Evolutionary conservation across 2,113 vertebrate genomes (phyloP).

Genomic region (Pedetes capensis): DNA sequence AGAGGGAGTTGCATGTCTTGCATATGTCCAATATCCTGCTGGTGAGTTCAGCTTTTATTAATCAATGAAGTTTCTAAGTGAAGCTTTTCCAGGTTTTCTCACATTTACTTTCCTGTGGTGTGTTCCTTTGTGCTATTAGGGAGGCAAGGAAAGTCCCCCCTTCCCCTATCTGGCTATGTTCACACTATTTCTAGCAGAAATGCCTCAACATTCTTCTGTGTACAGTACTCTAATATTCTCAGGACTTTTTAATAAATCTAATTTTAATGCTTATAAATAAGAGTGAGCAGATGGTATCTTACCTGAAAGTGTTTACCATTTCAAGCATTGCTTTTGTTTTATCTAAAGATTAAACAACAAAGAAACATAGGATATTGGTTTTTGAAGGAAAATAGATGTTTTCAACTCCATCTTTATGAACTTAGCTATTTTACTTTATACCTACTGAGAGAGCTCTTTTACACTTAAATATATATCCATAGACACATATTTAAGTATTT

Average conservation of each 20-base stretch:
- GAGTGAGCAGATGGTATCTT: not conserved
- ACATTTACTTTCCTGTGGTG: not conserved
- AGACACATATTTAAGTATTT: not conserved
- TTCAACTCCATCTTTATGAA: not conserved
- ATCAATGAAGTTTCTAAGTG: not conserved
- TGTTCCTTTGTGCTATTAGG: not conserved
- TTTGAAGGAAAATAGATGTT: not conserved
- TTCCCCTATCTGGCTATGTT: not conserved
- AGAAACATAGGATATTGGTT: not conserved
- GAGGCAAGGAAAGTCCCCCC: not conserved
- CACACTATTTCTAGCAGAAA: not conserved
- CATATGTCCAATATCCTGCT: not conserved
- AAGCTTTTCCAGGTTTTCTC: not conserved
- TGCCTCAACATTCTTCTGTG: not conserved
- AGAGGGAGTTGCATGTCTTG: too few relatives aligned
- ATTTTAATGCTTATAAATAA: not conserved
- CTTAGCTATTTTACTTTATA: not conserved
- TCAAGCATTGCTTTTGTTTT: not conserved
- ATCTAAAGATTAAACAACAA: not conserved
- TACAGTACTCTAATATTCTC: not conserved
- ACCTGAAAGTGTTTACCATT: not conserved
- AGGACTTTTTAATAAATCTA: not conserved
- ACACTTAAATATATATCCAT: not conserved
- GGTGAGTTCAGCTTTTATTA: not conserved
- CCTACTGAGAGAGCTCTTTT: not conserved